These are phyloP conservation scores for Amphipoea lucens DNA, from an alignment of 2,888 invertebrate genomes.

Conservation along the genomic window DNA sequence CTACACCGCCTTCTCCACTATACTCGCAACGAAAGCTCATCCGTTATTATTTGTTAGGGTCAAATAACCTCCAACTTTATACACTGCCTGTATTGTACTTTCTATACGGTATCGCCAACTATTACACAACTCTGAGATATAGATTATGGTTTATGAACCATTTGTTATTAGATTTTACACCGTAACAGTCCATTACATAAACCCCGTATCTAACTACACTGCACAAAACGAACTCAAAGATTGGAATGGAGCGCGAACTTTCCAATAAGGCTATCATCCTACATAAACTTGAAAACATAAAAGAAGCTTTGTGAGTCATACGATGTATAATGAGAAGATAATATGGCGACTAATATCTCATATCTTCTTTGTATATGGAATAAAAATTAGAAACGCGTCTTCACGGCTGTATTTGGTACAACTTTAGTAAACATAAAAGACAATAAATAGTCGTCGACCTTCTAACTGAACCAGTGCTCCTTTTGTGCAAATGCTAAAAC, in stretches of 20 bases:
- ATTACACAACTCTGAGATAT: conserved; percentile 79
- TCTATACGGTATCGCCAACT: conserved; percentile 85
- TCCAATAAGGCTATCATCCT: conserved; percentile 67
- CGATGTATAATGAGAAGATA: conserved; percentile 54
- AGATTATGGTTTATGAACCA: conserved; percentile 76
- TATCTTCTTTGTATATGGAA: conserved; percentile 48
- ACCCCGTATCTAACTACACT: conserved; percentile 69
- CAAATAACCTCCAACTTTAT: conserved; percentile 72
- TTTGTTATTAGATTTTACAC: conserved; percentile 72
- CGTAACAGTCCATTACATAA: conserved; percentile 73
- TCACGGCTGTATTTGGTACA: conserved; percentile 44
- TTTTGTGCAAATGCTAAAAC: conserved; percentile 64
- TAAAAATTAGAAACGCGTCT: conserved; percentile 59
- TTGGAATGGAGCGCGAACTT: conserved; percentile 69
- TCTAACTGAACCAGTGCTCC: conserved; percentile 68
- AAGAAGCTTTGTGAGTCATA: conserved; percentile 49
- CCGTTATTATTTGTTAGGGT: conserved; percentile 77
- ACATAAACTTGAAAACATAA: conserved; percentile 46
- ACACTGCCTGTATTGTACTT: conserved; percentile 79
- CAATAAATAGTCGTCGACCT: conserved; percentile 71
- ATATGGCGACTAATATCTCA: conserved; percentile 40
- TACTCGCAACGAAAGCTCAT: conserved; percentile 63
- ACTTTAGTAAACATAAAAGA: conserved; percentile 63
- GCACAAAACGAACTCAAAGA: conserved; percentile 68
- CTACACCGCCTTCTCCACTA: conserved; percentile 47